phyloP scores from a whole-genome alignment of 2,113 vertebrate species.

The Sylvicapra grimmia region DNA sequence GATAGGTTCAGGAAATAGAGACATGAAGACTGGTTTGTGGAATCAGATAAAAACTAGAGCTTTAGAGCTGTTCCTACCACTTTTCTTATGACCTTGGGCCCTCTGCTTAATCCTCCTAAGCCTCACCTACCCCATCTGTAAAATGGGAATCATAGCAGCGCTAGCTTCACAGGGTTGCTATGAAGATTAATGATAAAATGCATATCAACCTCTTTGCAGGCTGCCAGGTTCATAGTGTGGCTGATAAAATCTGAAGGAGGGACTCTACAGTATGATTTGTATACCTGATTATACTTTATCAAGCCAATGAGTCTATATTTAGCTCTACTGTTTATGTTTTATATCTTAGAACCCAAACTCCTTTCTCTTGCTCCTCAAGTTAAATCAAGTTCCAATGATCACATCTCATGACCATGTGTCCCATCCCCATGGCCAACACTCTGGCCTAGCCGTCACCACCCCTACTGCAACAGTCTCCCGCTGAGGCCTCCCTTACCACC shows the following conservation, averaged over 20 bases:
- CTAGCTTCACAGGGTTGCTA: neutral
- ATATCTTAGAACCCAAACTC: neutral
- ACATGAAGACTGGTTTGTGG: neutral
- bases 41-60: neutral
- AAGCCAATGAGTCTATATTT: neutral
- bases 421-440: neutral
- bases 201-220: no score
- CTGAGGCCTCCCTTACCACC: neutral
- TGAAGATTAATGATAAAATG: neutral
- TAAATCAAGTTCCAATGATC: neutral
- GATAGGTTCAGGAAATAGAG: neutral
- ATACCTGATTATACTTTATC: neutral
- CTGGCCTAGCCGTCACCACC: no score
- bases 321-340: neutral
- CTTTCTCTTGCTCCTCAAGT: neutral
- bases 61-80: neutral
- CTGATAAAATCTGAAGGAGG: neutral
- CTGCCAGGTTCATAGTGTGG: rapidly evolving
- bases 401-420: neutral
- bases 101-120: neutral
- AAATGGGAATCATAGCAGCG: neutral
- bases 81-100: neutral
- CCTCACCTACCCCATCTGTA: neutral
- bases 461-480: neutral
- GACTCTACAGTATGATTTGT: no score